Conservation (phyloP, 2,888 invertebrate species). For the Chloroclystis v-ata region DNA sequence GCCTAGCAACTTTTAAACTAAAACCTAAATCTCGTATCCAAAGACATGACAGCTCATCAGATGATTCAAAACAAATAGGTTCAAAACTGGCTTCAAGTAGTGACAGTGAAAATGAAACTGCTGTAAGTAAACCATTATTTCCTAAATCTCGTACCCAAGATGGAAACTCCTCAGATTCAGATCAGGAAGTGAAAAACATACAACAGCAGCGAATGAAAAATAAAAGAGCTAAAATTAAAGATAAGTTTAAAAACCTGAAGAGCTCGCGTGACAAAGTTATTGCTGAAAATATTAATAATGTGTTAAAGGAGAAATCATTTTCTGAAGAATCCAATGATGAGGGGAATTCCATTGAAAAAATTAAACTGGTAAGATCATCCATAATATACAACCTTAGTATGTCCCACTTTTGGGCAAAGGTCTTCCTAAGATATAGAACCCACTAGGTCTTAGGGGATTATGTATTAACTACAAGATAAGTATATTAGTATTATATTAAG, state of each 20-base stretch:
- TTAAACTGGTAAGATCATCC: constrained; percentile 47
- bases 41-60: constrained; percentile 20
- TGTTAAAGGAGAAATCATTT: constrained; percentile 19
- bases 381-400: too few relatives aligned
- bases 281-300: constrained; percentile 17
- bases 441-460: too few relatives aligned
- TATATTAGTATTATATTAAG: too few relatives aligned
- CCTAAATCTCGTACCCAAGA: constrained; percentile 30
- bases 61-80: not conserved
- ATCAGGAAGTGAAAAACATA: constrained; percentile 33
- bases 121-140: constrained; percentile 18
- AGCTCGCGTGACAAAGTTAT: constrained; percentile 36
- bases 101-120: constrained; percentile 22
- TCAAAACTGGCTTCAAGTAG: not conserved
- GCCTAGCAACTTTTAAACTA: constrained; percentile 20
- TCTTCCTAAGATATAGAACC: too few relatives aligned
- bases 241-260: constrained; percentile 56
- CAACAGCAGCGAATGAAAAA: constrained; percentile 52
- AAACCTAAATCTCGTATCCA: constrained; percentile 31
- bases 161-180: constrained; percentile 28
- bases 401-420: too few relatives aligned
- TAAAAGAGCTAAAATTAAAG: constrained; percentile 50
- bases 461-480: too few relatives aligned
- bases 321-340: constrained; percentile 37
- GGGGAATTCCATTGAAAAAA: constrained; percentile 40